These are phyloP conservation scores for Mormyrus iriodes DNA, from an alignment of 2,113 vertebrate species.

Conservation along the genomic window DNA sequence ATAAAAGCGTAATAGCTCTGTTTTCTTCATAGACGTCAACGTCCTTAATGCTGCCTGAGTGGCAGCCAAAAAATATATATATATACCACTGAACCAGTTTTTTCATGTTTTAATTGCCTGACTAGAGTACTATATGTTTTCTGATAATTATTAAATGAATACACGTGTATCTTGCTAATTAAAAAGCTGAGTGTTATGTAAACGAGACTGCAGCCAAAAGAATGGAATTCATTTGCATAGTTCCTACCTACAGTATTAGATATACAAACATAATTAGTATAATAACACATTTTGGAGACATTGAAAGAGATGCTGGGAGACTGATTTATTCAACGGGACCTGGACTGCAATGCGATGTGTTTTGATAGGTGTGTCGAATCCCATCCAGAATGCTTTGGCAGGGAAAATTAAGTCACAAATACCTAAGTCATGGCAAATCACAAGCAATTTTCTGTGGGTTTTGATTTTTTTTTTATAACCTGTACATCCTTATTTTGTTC, in stretches of 20 bases:
- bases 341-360: background rate
- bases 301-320: background rate
- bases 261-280: slow-evolving; percentile 19
- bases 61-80: background rate
- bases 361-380: background rate
- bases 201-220: slow-evolving; percentile 3
- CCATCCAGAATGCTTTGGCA: background rate
- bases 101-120: background rate
- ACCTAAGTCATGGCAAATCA: background rate
- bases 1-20: background rate
- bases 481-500: background rate
- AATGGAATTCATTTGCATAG: slow-evolving; percentile 20
- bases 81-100: background rate
- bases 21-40: background rate
- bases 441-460: background rate
- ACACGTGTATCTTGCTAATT: slow-evolving; percentile 13
- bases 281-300: slow-evolving; percentile 19
- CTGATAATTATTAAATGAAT: slow-evolving; percentile 12
- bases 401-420: slow-evolving; percentile 4
- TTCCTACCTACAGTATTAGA: slow-evolving; percentile 20
- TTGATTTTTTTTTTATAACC: background rate
- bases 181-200: slow-evolving; percentile 9
- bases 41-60: background rate
- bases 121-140: background rate
- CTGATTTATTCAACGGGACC: background rate